Evolutionary conservation across 2,888 invertebrate species (phyloP), one percentile per base, ranked within the genome.

Genomic region (Chymomyza caudatula): DNA sequence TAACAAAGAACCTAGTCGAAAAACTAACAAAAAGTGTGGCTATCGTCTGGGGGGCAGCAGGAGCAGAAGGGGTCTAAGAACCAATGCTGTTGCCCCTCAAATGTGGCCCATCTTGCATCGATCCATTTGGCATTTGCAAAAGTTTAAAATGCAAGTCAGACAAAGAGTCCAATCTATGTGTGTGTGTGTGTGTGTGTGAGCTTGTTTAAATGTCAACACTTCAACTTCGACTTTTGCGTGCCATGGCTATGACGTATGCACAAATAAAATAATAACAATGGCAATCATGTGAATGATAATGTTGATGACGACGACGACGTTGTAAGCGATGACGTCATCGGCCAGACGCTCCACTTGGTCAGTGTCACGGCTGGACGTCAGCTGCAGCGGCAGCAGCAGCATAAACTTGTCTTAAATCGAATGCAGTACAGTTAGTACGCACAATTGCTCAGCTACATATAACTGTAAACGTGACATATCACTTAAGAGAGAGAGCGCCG

Each of bases 131-230:
- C 76, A 76, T 76, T 76, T 76, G 66, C 68, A 37, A 29, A 64
- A 67, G 57, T 53, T 53, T 15, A 17, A 55, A 55, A 55, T 37
- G 17, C 29, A 55, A 37, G 42, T 13, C 17, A 13, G 19, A 53
- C 6, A 19, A 74, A 64, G 61, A 25, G 25, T 47, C 43, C 43
- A 60, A 22, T 37, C 20, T 42, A 44, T 52, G 17, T 56, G 20
- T 49, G 51, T 55, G 47, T 57, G 44, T 58, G 17, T 23, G 54
- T n/a, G 25, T 53, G n/a, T 22, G 6, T 25, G 54, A n/a, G n/a
- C 4, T 63, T 69, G 68, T 67, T 69, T 75, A 85, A 81, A 85
- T 81, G 80, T 81, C 80, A 81, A 80, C 85, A 79, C 80, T 85
- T 85, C 70, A 81, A 79, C 78, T 85, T 79, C 85, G 80, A 80